phyloP scores from a whole-genome alignment of 2,888 invertebrate species.

The Colostygia pectinataria region DNA sequence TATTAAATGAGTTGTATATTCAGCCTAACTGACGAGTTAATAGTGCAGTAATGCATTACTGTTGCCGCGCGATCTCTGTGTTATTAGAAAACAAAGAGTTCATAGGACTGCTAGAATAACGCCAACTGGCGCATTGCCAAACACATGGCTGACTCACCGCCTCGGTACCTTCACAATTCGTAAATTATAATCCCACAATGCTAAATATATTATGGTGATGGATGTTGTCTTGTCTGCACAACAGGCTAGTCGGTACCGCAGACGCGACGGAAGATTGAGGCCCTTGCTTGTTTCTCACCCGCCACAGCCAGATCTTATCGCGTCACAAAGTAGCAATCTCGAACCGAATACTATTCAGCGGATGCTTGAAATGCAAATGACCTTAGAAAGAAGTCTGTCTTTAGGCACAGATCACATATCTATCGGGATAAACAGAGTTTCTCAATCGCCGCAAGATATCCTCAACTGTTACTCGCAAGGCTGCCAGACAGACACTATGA shows the following conservation, averaged over 20 bases:
- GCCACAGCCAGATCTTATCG: slow-evolving; percentile 59
- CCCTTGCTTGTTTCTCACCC: slow-evolving; percentile 56
- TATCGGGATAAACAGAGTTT: slow-evolving; percentile 65
- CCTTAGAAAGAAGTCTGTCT: slow-evolving; percentile 67
- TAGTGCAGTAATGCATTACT: slow-evolving; percentile 18
- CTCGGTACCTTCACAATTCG: slow-evolving; percentile 41
- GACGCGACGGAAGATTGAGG: slow-evolving; percentile 68
- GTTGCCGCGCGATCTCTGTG: slow-evolving; percentile 10
- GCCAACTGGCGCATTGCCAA: slow-evolving; percentile 65
- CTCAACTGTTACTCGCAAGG: slow-evolving; percentile 64
- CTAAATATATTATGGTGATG: slow-evolving; percentile 32
- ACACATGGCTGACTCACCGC: slow-evolving; percentile 55
- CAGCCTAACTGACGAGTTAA: slow-evolving; percentile 13
- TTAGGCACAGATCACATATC: slow-evolving; percentile 62
- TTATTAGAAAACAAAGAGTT: slow-evolving; percentile 55
- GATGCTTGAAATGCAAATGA: slow-evolving; percentile 73
- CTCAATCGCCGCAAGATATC: slow-evolving; percentile 69
- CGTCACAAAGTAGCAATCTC: slow-evolving; percentile 44
- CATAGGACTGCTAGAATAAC: slow-evolving; percentile 55
- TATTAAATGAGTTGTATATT: slow-evolving; percentile 24
- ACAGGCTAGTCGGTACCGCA: slow-evolving; percentile 79
- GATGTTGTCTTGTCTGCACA: slow-evolving; percentile 59
- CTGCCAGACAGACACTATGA: slow-evolving; percentile 69
- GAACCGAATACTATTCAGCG: slow-evolving; percentile 62
- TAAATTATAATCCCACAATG: slow-evolving; percentile 32